A percentile compares a stretch with the other conserved stretches of the same genome.
Evolutionary conservation across 2,113 vertebrate genomes (phyloP).

Genomic region (Nematolebias whitei): DNA sequence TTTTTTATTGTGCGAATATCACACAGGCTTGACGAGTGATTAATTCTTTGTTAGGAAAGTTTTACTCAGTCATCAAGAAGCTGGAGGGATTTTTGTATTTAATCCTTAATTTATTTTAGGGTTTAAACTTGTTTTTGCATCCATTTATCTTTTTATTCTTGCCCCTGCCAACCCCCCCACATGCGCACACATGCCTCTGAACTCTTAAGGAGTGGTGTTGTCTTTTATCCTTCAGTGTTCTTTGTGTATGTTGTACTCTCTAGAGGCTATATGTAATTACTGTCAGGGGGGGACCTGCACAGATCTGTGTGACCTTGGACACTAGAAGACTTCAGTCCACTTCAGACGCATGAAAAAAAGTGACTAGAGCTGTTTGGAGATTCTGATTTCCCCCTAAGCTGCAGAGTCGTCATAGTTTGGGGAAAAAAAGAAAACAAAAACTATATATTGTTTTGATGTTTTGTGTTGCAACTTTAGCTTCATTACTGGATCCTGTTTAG

Average conservation of each 20-base stretch:
- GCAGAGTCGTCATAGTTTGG: constrained; percentile 22
- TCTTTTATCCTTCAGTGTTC: constrained; percentile 31
- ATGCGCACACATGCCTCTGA: constrained; percentile 10
- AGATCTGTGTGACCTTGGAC: constrained; percentile 73
- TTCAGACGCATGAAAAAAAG: constrained; percentile 40
- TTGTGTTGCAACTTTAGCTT: background rate
- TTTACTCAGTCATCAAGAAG: constrained; percentile 53
- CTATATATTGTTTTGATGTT: constrained; percentile 20
- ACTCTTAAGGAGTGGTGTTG: background rate
- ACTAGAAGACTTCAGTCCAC: constrained; percentile 60
- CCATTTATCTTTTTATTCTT: constrained; percentile 61
- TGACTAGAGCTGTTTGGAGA: constrained; percentile 23
- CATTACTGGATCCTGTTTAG: too few species aligned
- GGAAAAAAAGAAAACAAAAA: constrained; percentile 2
- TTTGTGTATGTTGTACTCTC: constrained; percentile 48
- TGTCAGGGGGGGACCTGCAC: constrained; percentile 69
- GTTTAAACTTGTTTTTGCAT: constrained; percentile 55
- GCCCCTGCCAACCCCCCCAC: background rate
- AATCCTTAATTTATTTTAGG: constrained; percentile 60
- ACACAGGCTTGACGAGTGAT: constrained; percentile 52
- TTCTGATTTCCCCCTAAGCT: constrained; percentile 20
- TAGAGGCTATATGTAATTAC: constrained; percentile 75
- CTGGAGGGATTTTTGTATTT: constrained; percentile 58
- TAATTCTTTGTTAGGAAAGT: constrained; percentile 49
- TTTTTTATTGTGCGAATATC: constrained; percentile 42